Conservation (phyloP, 92 coral and sea anemone genomes). For the Siderastrea siderea region DNA sequence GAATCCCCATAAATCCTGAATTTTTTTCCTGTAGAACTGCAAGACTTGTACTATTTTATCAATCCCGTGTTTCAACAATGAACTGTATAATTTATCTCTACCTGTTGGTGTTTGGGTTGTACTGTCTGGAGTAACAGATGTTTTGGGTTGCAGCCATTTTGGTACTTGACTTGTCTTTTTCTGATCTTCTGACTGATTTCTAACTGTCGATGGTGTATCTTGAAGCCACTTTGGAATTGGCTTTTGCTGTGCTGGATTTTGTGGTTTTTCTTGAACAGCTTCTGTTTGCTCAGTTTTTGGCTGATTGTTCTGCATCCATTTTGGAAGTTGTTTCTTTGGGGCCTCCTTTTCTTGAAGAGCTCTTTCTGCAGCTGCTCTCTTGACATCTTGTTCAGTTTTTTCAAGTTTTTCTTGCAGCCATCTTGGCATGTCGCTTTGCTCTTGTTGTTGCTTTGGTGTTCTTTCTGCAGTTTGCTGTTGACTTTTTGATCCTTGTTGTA, state of each 20-base stretch:
- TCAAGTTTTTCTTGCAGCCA: conserved; percentile 60
- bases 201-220: conserved; percentile 1
- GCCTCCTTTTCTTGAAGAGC: conserved; percentile 20
- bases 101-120: conserved; percentile 19
- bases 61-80: not conserved
- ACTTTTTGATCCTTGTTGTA: conserved; percentile 34
- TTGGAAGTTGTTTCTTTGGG: conserved; percentile 63
- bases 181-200: conserved; percentile 8
- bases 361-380: conserved; percentile 29
- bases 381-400: conserved; percentile 31
- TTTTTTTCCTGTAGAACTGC: too few species aligned
- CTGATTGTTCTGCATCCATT: conserved; percentile 69
- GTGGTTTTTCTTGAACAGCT: not conserved
- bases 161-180: conserved; percentile 47
- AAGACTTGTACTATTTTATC: too few species aligned
- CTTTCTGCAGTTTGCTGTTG: conserved; percentile 20
- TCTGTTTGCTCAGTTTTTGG: not conserved
- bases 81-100: not conserved
- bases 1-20: too few species aligned
- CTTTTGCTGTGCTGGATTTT: conserved; percentile 13
- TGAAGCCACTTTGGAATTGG: conserved; percentile 64
- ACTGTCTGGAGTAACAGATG: conserved; percentile 9
- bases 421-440: conserved; percentile 35
- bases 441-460: not conserved
- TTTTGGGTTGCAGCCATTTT: conserved; percentile 75